These are phyloP conservation scores for Halichondria panicea DNA, from an alignment of 37 sponge, comb jelly and placozoan species.

Conservation along the genomic window DNA sequence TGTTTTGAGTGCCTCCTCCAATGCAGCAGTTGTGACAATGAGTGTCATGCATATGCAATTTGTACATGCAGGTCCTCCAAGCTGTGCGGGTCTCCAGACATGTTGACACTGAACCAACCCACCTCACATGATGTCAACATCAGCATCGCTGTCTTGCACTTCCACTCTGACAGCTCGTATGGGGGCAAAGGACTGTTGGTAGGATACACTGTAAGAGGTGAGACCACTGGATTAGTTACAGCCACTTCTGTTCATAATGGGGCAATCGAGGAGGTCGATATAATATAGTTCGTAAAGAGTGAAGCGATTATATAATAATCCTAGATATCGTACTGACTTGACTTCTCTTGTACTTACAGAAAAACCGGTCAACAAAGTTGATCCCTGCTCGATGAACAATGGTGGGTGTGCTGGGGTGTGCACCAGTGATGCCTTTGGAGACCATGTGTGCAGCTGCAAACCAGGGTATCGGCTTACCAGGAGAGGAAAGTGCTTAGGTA, in stretches of 20 bases:
- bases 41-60: constrained; percentile 4
- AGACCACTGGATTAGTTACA: too few species aligned
- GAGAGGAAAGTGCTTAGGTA: too few species aligned
- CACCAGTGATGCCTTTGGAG: not conserved
- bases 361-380: not conserved
- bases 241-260: too few species aligned
- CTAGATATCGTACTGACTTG: not conserved
- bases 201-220: constrained; percentile 13
- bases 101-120: not conserved
- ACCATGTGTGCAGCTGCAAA: constrained; percentile 17
- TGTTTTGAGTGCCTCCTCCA: too few species aligned
- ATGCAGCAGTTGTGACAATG: constrained; percentile 4
- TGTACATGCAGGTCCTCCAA: not conserved
- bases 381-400: constrained; percentile 27
- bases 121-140: not conserved
- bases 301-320: not conserved
- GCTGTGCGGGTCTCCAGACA: not conserved
- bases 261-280: too few species aligned
- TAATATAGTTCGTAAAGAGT: not conserved
- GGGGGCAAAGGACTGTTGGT: constrained; percentile 26
- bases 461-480: constrained; percentile 29
- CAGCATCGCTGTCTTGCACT: constrained; percentile 4
- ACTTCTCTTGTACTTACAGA: not conserved
- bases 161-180: constrained; percentile 36
- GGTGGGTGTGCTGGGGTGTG: constrained; percentile 51